These are phyloP conservation scores for Muscidifurax raptorellus DNA, from an alignment of 1,140 invertebrate species.

Conservation along the genomic window DNA sequence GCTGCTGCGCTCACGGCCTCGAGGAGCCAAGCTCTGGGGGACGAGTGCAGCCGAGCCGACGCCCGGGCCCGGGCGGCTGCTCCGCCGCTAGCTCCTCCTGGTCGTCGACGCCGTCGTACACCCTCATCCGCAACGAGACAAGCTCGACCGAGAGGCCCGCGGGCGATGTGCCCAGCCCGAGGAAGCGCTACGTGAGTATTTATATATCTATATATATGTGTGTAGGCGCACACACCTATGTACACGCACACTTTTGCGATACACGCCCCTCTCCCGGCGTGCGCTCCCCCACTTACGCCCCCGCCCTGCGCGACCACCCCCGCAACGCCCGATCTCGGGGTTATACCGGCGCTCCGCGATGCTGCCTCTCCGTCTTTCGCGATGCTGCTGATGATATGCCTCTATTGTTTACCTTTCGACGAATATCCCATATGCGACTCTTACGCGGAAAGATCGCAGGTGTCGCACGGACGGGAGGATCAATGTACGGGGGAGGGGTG, in stretches of 20 bases:
- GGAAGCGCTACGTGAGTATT: constrained; percentile 72
- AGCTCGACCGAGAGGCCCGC: constrained; percentile 69
- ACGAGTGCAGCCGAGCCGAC: not conserved
- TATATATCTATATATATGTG: not conserved
- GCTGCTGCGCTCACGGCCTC: not conserved
- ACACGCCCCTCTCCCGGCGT: not conserved
- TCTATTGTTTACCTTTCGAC: not conserved
- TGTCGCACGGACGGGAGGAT: too few relatives aligned
- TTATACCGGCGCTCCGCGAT: not conserved
- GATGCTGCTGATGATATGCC: constrained; percentile 1
- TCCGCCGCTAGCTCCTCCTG: constrained; percentile 38
- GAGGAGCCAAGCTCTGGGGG: not conserved
- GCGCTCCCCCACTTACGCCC: not conserved
- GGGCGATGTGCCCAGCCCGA: constrained; percentile 76
- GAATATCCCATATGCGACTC: too few relatives aligned
- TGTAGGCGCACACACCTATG: not conserved
- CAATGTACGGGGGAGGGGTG: too few relatives aligned
- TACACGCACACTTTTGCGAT: not conserved
- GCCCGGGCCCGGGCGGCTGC: constrained; percentile 71
- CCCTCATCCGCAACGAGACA: constrained; percentile 50
- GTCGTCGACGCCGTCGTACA: constrained; percentile 58
- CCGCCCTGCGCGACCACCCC: not conserved
- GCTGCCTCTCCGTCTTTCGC: not conserved
- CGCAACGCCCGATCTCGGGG: not conserved
- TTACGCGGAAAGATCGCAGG: too few relatives aligned